A percentile compares a stretch with the other conserved stretches of the same genome.
Conservation (phyloP, 2,797 vertebrate species). For the Vespertilio murinus region DNA sequence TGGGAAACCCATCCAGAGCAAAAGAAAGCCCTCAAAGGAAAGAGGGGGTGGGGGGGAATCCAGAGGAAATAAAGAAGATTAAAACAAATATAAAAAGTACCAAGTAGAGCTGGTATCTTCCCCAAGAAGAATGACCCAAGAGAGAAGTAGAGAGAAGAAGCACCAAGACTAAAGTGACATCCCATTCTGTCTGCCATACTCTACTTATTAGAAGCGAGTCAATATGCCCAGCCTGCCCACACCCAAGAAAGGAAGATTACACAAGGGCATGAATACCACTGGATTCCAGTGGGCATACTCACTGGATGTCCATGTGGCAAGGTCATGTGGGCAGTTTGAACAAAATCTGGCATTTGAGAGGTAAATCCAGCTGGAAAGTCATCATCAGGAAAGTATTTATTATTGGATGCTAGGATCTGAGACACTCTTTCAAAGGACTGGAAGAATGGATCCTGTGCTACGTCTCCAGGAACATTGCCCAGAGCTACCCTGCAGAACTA, state of each 20-base stretch:
- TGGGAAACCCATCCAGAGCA: background rate
- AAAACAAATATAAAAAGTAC: conserved; percentile 24
- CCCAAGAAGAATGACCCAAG: background rate
- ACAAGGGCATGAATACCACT: background rate
- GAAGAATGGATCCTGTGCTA: background rate
- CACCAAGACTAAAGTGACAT: background rate
- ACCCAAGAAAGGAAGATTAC: background rate
- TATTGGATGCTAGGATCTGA: background rate
- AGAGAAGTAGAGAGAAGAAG: background rate
- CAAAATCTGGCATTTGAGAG: background rate
- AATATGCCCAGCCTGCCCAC: background rate
- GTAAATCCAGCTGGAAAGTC: background rate
- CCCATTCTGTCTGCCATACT: background rate
- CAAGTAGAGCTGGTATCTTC: background rate
- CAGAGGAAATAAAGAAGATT: background rate
- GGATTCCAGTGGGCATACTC: background rate
- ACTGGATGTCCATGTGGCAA: background rate
- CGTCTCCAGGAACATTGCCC: background rate
- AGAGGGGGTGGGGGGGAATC: too few relatives aligned
- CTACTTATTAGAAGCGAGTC: background rate
- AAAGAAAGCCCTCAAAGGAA: background rate
- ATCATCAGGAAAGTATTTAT: background rate
- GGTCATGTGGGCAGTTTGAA: background rate
- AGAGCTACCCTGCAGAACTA: background rate
- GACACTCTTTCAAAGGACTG: background rate